Evolutionary conservation across 1,140 invertebrate species (phyloP).

Genomic region (Cryptotermes secundus): DNA sequence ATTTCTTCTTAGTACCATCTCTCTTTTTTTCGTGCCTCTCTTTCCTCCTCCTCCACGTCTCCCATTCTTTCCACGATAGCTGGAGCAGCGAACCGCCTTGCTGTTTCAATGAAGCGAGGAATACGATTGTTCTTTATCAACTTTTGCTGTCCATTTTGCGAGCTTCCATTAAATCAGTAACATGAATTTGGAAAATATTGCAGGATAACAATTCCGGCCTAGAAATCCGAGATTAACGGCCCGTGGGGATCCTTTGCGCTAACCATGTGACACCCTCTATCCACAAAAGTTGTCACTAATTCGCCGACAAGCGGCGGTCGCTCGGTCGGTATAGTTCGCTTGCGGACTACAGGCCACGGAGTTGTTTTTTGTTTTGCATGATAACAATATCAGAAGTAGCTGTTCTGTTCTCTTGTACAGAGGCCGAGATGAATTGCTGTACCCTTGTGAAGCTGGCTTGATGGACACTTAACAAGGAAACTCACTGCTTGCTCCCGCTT

Average conservation of each 20-base stretch:
- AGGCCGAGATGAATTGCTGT: neutral
- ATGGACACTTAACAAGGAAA: neutral
- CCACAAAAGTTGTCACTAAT: too few relatives aligned
- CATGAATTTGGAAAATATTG: neutral
- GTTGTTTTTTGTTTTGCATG: too few relatives aligned
- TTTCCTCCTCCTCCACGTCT: neutral
- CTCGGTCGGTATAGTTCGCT: too few relatives aligned
- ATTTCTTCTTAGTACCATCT: too few relatives aligned
- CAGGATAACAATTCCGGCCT: too few relatives aligned
- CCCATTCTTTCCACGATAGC: neutral
- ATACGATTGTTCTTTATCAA: neutral
- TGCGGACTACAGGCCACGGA: too few relatives aligned
- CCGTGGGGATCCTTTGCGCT: too few relatives aligned
- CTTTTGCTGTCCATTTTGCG: neutral
- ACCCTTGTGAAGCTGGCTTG: neutral
- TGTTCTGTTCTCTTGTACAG: neutral
- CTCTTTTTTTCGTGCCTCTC: neutral
- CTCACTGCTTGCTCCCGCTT: neutral
- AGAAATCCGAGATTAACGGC: too few relatives aligned
- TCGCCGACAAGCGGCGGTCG: too few relatives aligned
- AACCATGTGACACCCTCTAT: too few relatives aligned
- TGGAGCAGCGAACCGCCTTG: neutral
- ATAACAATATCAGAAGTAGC: neutral
- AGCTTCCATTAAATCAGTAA: neutral
- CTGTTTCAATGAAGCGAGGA: neutral